phyloP scores from a whole-genome alignment of 2,888 invertebrate species.

The Taenaris catops region DNA sequence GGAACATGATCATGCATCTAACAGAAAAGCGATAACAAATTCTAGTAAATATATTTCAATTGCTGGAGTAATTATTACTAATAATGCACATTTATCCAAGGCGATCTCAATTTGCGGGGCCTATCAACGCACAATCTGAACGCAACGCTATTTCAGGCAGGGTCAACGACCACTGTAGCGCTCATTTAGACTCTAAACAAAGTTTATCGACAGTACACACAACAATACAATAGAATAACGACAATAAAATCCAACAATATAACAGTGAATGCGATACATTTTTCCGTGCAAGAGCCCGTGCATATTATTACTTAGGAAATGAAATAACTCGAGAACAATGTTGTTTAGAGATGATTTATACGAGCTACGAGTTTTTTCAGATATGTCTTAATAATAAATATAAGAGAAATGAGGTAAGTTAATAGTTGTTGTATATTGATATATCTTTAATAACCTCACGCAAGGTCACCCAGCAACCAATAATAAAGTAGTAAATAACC shows the following conservation, averaged over 20 bases:
- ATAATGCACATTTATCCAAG: conserved; percentile 36
- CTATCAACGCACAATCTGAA: conserved; percentile 50
- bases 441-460: too few species aligned
- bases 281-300: conserved; percentile 16
- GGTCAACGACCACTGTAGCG: conserved; percentile 65
- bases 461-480: too few species aligned
- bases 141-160: conserved; percentile 52
- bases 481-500: too few species aligned
- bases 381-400: too few species aligned
- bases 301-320: conserved; percentile 8
- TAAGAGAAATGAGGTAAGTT: too few species aligned
- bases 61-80: conserved; percentile 28
- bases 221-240: conserved; percentile 55
- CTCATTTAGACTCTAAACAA: conserved; percentile 74
- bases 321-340: conserved; percentile 7
- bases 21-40: conserved; percentile 8
- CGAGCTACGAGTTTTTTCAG: too few species aligned
- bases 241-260: conserved; percentile 38
- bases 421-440: too few species aligned
- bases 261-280: conserved; percentile 18
- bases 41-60: conserved; percentile 24
- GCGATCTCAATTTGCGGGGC: conserved; percentile 48
- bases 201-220: conserved; percentile 68
- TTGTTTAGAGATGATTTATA: background rate
- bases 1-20: conserved; percentile 5